A percentile compares a stretch with the other conserved stretches of the same genome.
Evolutionary conservation across 2,113 vertebrate genomes (phyloP).

Genomic region (Nannobrachium achirus): DNA sequence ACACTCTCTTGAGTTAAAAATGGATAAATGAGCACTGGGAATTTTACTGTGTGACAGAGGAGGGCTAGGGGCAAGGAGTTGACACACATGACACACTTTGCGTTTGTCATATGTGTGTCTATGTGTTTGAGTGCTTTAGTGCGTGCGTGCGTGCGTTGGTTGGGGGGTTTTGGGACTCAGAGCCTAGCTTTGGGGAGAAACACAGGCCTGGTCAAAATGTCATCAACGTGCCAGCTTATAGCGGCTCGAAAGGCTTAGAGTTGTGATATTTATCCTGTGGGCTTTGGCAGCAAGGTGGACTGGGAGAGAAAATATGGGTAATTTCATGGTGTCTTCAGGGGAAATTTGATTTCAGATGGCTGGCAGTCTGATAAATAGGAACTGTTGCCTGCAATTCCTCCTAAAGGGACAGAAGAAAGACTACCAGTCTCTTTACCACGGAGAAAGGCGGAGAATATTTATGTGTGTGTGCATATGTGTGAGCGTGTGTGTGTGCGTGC

Average conservation of each 20-base stretch:
- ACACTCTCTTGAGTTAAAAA: no score
- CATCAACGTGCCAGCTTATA: conserved; percentile 79
- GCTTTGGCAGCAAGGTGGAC: conserved; percentile 74
- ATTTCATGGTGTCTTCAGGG: conserved; percentile 85
- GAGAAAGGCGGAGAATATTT: conserved; percentile 1
- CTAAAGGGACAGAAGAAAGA: conserved; percentile 71
- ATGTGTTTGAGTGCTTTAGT: neutral
- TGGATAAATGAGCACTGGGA: no score
- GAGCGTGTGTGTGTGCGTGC: conserved; percentile 28
- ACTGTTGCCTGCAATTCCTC: conserved; percentile 73
- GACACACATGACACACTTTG: conserved; percentile 45
- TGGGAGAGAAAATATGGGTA: conserved; percentile 80
- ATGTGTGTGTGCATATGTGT: conserved; percentile 15
- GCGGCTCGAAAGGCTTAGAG: conserved; percentile 82
- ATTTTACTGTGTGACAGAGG: no score
- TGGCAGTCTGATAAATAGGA: conserved; percentile 85
- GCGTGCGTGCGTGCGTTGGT: neutral
- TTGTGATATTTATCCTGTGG: conserved; percentile 83
- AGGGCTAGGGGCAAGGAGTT: conserved; percentile 56
- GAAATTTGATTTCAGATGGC: conserved; percentile 84
- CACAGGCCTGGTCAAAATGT: conserved; percentile 80
- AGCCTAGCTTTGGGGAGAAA: conserved; percentile 73
- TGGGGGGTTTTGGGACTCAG: neutral
- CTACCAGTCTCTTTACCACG: conserved; percentile 59
- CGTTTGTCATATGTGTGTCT: neutral